These are phyloP conservation scores for Prenolepis imparis DNA, from an alignment of 2,888 invertebrate species.

Conservation along the genomic window DNA sequence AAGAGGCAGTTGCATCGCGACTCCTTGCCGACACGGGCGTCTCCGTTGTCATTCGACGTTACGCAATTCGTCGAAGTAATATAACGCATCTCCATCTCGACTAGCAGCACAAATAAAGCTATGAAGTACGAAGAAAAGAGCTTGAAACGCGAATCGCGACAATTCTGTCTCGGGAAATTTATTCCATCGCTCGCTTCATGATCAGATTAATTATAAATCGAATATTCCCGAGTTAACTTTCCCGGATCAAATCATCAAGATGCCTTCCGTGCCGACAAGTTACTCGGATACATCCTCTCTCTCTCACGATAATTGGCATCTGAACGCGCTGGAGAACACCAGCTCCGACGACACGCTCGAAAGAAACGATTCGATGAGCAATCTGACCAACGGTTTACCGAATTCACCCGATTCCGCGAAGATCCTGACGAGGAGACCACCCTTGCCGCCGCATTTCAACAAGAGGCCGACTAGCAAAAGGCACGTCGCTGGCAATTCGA, in stretches of 20 bases:
- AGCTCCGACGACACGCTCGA: conserved; percentile 12
- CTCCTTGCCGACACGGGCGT: conserved; percentile 81
- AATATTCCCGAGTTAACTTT: background rate
- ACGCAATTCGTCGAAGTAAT: conserved; percentile 74
- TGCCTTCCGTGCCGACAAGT: conserved; percentile 67
- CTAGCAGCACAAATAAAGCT: conserved; percentile 78
- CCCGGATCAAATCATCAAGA: conserved; percentile 26
- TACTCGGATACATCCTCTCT: conserved; percentile 37
- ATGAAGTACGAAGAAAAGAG: conserved; percentile 2
- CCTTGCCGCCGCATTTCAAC: conserved; percentile 62
- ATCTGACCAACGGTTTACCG: background rate
- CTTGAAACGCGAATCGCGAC: conserved; percentile 53
- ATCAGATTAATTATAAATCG: conserved; percentile 4
- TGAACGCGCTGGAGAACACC: background rate
- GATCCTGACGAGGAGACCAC: conserved; percentile 61
- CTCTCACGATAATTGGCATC: conserved; percentile 11
- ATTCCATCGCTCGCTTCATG: background rate
- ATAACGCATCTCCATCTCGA: conserved; percentile 82
- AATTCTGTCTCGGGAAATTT: background rate
- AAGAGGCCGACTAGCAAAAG: conserved; percentile 58
- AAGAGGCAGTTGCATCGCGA: conserved; percentile 81
- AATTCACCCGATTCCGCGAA: conserved; percentile 21
- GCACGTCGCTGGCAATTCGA: conserved; percentile 13
- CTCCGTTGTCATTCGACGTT: conserved; percentile 74
- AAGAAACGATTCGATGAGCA: conserved; percentile 20